These are phyloP conservation scores for Zoanthus gigantus DNA, from an alignment of 92 coral and sea anemone species.

Conservation along the genomic window DNA sequence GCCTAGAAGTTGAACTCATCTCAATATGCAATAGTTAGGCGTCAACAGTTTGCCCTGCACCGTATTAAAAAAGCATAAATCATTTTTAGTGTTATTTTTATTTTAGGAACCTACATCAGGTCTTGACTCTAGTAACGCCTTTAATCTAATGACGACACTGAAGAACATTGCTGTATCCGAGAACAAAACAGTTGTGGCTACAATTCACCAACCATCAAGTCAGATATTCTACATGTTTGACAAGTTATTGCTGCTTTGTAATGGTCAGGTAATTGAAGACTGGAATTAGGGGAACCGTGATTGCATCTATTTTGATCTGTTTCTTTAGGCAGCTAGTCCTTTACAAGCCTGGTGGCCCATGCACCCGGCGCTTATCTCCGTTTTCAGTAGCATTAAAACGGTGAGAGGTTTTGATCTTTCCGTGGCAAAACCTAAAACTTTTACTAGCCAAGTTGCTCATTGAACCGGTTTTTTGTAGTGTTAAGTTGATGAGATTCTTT, in stretches of 20 bases:
- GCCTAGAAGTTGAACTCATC: too few species aligned
- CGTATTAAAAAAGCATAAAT: not conserved
- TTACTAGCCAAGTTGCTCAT: too few species aligned
- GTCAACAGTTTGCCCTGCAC: not conserved
- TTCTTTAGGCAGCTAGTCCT: too few species aligned
- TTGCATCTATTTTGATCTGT: too few species aligned
- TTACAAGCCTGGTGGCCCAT: too few species aligned
- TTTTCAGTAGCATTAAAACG: too few species aligned
- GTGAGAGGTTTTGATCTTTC: too few species aligned
- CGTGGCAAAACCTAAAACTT: too few species aligned
- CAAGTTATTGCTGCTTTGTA: conserved; percentile 84
- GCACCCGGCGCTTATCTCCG: too few species aligned
- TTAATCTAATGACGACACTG: conserved; percentile 84
- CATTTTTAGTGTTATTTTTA: not conserved
- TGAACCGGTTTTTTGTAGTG: too few species aligned
- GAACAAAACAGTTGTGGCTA: conserved; percentile 85
- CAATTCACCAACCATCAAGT: conserved; percentile 98
- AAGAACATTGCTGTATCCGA: conserved; percentile 79
- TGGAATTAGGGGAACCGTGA: not conserved
- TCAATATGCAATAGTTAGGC: not conserved
- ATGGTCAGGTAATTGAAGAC: conserved; percentile 80
- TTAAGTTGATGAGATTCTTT: too few species aligned
- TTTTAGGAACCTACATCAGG: conserved; percentile 97
- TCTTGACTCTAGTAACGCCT: conserved; percentile 92
- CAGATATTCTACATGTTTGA: conserved; percentile 97